Evolutionary conservation across 2,113 vertebrate species (phyloP).

Genomic region (Haplochromis vanheusdeni): DNA sequence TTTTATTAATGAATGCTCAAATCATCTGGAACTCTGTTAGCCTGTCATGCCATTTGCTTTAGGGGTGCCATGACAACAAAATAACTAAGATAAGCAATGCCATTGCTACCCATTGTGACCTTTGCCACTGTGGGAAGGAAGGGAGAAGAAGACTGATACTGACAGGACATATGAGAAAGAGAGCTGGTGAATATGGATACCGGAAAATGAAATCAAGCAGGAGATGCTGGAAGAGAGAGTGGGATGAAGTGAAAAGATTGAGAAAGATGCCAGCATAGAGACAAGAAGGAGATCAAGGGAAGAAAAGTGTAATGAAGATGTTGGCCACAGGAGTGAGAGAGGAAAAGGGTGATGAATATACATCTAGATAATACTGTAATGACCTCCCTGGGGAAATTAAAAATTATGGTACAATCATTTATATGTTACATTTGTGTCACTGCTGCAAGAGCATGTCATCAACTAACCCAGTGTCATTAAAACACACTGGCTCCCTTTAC

Average conservation of each 20-base stretch:
- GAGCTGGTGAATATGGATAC: neutral
- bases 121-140: neutral
- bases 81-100: conserved; percentile 44
- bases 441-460: neutral
- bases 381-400: conserved; percentile 46
- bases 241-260: neutral
- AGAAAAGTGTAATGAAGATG: conserved; percentile 16
- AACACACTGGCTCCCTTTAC: neutral
- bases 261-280: neutral
- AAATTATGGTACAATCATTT: conserved; percentile 42
- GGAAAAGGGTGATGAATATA: conserved; percentile 21
- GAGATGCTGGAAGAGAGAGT: neutral
- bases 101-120: neutral
- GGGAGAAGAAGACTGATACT: neutral
- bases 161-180: neutral
- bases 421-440: conserved; percentile 18
- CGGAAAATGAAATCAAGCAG: neutral
- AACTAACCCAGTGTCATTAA: neutral
- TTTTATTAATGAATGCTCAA: conserved; percentile 44
- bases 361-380: conserved; percentile 20
- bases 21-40: conserved; percentile 36
- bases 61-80: conserved; percentile 28
- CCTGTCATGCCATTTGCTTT: conserved; percentile 12
- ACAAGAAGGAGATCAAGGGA: neutral
- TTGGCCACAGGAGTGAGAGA: neutral